These are phyloP conservation scores for Ceramica pisi DNA, from an alignment of 2,888 invertebrate genomes.

Conservation along the genomic window DNA sequence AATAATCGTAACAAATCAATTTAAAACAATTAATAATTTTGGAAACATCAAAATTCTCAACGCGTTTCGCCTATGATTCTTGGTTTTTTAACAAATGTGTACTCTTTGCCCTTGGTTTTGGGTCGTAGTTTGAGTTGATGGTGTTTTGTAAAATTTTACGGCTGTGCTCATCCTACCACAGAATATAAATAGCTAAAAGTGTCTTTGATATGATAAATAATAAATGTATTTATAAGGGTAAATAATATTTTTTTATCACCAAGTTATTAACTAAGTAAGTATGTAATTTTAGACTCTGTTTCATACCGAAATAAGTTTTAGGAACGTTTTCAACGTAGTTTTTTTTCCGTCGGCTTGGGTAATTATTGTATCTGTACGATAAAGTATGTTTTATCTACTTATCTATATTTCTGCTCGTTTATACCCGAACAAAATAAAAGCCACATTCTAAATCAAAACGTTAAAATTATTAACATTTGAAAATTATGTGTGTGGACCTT, in stretches of 20 bases:
- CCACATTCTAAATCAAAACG: too few species aligned
- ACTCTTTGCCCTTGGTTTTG: slow-evolving; percentile 61
- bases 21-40: slow-evolving; percentile 74
- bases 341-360: neutral
- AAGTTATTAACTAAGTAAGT: neutral
- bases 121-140: slow-evolving; percentile 46
- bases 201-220: neutral
- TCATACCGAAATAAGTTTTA: neutral
- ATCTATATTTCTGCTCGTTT: neutral
- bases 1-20: slow-evolving; percentile 82
- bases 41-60: slow-evolving; percentile 71
- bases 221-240: neutral
- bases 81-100: slow-evolving; percentile 60
- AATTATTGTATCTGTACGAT: too few species aligned
- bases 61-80: slow-evolving; percentile 59
- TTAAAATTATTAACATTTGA: neutral
- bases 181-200: slow-evolving; percentile 50
- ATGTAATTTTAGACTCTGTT: neutral
- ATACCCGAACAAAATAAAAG: neutral
- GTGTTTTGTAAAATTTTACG: slow-evolving; percentile 53
- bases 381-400: too few species aligned
- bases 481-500: neutral
- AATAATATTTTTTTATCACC: neutral
- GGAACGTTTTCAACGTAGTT: too few species aligned
- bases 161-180: slow-evolving; percentile 32